Conservation (phyloP, 2,888 invertebrate genomes). For the Elysia crispata region DNA sequence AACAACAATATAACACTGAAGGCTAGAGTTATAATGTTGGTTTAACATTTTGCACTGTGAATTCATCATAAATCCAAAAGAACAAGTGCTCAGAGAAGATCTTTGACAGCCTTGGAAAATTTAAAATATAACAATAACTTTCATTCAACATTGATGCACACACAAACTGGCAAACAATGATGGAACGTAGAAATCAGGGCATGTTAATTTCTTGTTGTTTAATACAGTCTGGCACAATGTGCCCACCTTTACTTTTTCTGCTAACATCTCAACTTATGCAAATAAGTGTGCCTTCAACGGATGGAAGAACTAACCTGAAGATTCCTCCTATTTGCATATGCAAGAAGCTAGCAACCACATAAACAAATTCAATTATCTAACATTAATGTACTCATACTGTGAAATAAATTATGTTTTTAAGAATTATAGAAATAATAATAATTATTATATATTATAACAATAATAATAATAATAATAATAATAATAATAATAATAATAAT, state of each 20-base stretch:
- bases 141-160: too few species aligned
- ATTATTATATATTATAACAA: conserved; percentile 46
- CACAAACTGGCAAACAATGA: conserved; percentile 5
- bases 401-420: conserved; percentile 37
- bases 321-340: conserved; percentile 30
- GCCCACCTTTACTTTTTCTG: conserved; percentile 47
- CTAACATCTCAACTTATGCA: conserved; percentile 12
- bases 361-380: conserved; percentile 48
- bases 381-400: conserved; percentile 46
- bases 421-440: conserved; percentile 38
- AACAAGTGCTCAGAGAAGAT: too few species aligned
- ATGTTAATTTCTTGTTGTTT: conserved; percentile 43
- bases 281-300: conserved; percentile 33
- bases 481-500: conserved; percentile 29
- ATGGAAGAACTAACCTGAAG: conserved; percentile 15
- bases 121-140: too few species aligned
- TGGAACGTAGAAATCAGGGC: background rate
- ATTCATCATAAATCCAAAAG: too few species aligned
- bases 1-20: too few species aligned
- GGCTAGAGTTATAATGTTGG: too few species aligned
- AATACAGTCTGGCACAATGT: conserved; percentile 46
- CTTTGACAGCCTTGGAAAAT: too few species aligned
- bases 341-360: conserved; percentile 37
- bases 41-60: too few species aligned
- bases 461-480: conserved; percentile 33